Percentiles rank a stretch among this genome's conserved stretches.
Conservation (phyloP, 2,797 vertebrate genomes). For the Antrozous pallidus region DNA sequence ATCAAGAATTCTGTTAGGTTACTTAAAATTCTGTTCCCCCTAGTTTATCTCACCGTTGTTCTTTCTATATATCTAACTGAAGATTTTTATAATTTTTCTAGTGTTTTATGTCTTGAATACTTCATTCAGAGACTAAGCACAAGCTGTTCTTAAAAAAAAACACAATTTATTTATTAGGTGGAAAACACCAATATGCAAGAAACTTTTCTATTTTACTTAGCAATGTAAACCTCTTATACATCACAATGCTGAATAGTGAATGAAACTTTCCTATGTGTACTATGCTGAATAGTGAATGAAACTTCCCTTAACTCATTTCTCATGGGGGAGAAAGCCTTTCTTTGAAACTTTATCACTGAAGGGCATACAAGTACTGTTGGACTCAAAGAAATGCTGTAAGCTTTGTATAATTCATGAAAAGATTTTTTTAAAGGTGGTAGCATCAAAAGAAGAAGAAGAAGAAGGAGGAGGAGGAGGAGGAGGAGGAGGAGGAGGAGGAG, state of each 20-base stretch:
- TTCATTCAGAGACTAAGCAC: background rate
- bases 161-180: background rate
- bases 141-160: background rate
- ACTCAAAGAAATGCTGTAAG: background rate
- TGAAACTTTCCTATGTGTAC: background rate
- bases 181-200: background rate
- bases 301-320: background rate
- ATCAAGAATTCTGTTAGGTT: background rate
- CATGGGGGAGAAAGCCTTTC: background rate
- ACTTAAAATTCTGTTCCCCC: background rate
- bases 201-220: conserved; percentile 24
- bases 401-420: conserved; percentile 50
- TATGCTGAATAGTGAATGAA: background rate
- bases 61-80: background rate
- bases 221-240: background rate
- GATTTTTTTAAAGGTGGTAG: background rate
- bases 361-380: background rate
- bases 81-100: background rate
- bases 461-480: too few relatives aligned
- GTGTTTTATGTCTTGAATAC: background rate
- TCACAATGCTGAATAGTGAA: background rate
- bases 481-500: too few relatives aligned
- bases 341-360: conserved; percentile 31
- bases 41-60: background rate
- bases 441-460: conserved; percentile 20